phyloP scores from a whole-genome alignment of 37 sponge, comb jelly and placozoan species.

The Tethya wilhelma region DNA sequence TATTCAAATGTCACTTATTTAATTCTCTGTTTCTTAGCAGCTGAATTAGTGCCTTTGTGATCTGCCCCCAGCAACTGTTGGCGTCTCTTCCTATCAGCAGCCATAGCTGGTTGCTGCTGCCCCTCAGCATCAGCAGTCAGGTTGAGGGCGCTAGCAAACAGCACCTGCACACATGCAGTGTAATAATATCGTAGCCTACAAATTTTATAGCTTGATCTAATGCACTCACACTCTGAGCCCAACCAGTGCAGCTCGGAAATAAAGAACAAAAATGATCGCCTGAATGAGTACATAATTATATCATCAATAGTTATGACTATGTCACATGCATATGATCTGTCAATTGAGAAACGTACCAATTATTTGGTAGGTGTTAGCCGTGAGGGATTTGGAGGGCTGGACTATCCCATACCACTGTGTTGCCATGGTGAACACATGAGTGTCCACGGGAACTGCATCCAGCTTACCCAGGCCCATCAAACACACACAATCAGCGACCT shows the following conservation, averaged over 20 bases:
- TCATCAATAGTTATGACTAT: neutral
- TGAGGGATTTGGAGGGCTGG: slow-evolving; percentile 16
- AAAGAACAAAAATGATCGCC: slow-evolving; percentile 75
- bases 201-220: neutral
- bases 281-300: neutral
- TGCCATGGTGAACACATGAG: slow-evolving; percentile 84
- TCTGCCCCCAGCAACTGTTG: no score
- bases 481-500: slow-evolving; percentile 95
- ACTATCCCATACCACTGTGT: slow-evolving; percentile 70
- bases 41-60: no score
- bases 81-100: no score
- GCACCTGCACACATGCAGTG: slow-evolving; percentile 18
- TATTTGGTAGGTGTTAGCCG: slow-evolving; percentile 26
- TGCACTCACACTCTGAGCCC: slow-evolving; percentile 87
- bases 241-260: slow-evolving; percentile 84
- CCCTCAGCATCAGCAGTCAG: no score
- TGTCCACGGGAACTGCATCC: slow-evolving; percentile 93
- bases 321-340: no score
- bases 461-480: slow-evolving; percentile 90
- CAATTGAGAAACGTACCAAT: slow-evolving; percentile 68
- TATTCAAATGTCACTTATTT: no score
- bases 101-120: no score
- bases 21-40: no score
- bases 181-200: neutral
- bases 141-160: slow-evolving; percentile 39